Evolutionary conservation across 2,888 invertebrate genomes (phyloP), one percentile per base, ranked within the genome.

Genomic region (Heteromurus nitidus): DNA sequence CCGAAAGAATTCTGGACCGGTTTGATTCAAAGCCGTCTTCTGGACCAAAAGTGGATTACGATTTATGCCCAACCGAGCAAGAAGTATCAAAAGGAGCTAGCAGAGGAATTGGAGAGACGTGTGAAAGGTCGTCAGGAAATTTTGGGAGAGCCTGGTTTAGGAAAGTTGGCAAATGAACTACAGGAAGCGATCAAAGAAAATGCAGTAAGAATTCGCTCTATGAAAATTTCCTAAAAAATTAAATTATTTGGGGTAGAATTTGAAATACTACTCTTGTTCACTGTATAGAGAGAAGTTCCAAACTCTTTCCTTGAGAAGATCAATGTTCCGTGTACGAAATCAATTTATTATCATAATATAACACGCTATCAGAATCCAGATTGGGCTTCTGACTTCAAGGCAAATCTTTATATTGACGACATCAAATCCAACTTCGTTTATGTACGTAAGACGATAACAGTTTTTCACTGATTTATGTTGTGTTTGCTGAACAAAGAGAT

Each of bases 381-480:
- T 0, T 86, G 85, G 84, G 83, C 84, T 2, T n/a, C 50, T 0
- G 80, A 84, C 30, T 73, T 86, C 18, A 85, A 85, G 60, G 86
- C 85, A 13, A 86, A 85, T 50, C 62, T 87, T 11, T 86, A 81
- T 85, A 91, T 95, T 67, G 95, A 96, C 90, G 93, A 95, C 88
- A 90, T 96, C 65, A 93, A 94, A 85, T 94, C 95, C 1, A 95
- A 94, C 89, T 96, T 96, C 89, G 93, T 95, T 84, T 94, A 95
- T 90, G 95, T 96, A 89, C 92, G 93, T 92, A 11, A 5, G 42
- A 58, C 18, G 30, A 20, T 31, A 36, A 5, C 64, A 30, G 18
- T 55, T 11, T 13, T 36, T 68, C 1, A 5, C 26, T 31, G 28
- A 13, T 5, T 36, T 13, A 36, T 36, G 36, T 36, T 44, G 44